Base-by-base conservation (phyloP, 2,888 invertebrate species). In the Spisula subtruncata region DNA sequence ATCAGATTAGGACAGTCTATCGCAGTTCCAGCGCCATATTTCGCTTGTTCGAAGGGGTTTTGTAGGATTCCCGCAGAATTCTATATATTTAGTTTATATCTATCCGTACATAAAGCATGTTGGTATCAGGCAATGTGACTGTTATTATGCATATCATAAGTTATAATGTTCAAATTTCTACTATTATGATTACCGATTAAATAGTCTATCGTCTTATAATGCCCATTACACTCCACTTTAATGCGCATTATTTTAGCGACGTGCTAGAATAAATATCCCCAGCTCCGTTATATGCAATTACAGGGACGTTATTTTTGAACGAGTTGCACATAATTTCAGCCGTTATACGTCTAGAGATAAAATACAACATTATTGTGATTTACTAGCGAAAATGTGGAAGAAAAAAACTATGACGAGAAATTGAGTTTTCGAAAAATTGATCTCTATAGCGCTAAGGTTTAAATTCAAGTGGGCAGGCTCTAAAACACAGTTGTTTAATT, bases 191-290 rank as follows among this genome's bases (percentile, higher is more conserved):
- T 46, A 85, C 41, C 32, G 85, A 79, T 85, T 56, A 85, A 85
- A 56, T 85, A 85, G 18, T 56, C 32, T 54, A 18, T 51, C 80
- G 54, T 54, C 56, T 6, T 54, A 20, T 51, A 54, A 60, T 54
- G 79, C 41, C 80, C 35, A 85, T 85, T 80, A 79, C 25, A 20
- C 56, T 80, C 5, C 20, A 56, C 60, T n/a, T 85, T 85, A 85
- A 85, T 85, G 85, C 85, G 79, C 80, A 85, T 85, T 85, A 85
- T 85, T 54, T 20, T 35, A 35, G 54, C 56, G 20, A 80, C 41
- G 85, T 56, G 79, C 41, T 80, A 85, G n/a, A 79, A 29, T 29
- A 56, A 51, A 82, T 54, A 54, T 18, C n/a, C 25, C 25, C n/a
- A 10, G 16, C 85, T 80, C 54, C 54, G 80, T 80, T 56, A 12